A percentile compares a stretch with the other conserved stretches of the same genome.
Evolutionary conservation across 2,888 invertebrate genomes (phyloP).

Genomic region (Ellobium chinense): DNA sequence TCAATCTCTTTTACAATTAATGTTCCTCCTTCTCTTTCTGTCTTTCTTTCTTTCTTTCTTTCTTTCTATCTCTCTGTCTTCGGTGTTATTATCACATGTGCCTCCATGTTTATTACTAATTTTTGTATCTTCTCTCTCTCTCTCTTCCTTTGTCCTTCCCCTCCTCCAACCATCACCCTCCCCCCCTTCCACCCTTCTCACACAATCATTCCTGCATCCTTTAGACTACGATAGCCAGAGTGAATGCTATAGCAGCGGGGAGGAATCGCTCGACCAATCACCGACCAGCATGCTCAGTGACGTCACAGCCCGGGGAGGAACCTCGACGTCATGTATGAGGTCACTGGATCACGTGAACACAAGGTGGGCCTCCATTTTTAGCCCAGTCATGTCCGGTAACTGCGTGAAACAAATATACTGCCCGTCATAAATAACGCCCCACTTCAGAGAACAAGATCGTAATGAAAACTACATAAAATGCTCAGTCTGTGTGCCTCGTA

Average conservation of each 20-base stretch:
- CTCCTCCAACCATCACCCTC: neutral
- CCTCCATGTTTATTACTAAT: too few species aligned
- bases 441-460: too few species aligned
- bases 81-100: too few species aligned
- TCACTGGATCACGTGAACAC: neutral
- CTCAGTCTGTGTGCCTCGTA: too few species aligned
- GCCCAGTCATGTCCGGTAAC: too few species aligned
- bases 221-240: slow-evolving; percentile 5
- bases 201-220: neutral
- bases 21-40: neutral
- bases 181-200: neutral
- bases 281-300: neutral
- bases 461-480: too few species aligned
- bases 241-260: neutral
- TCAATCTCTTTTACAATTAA: too few species aligned
- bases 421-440: too few species aligned
- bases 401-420: too few species aligned
- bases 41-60: neutral
- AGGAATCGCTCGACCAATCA: neutral
- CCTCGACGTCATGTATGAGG: neutral
- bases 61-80: neutral
- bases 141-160: neutral
- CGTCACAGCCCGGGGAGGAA: neutral
- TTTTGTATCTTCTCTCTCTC: too few species aligned
- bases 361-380: neutral